Conservation (phyloP, 2,797 vertebrate genomes). For the Agapornis canus region DNA sequence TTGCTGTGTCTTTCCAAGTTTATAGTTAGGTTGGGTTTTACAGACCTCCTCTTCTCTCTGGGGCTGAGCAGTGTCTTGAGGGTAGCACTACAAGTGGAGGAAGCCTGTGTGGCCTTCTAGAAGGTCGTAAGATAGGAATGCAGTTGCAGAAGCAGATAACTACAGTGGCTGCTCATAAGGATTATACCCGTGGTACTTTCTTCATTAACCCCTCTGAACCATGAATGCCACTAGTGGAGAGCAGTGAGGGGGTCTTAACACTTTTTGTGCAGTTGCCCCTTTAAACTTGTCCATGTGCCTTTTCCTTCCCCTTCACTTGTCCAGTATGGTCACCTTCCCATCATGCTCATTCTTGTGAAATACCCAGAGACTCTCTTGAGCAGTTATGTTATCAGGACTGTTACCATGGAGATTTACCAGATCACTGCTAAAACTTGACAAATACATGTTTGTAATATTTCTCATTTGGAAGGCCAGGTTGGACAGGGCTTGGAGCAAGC, state of each 20-base stretch:
- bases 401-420: neutral
- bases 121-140: fast-evolving
- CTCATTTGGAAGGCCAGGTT: neutral
- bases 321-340: fast-evolving
- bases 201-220: neutral
- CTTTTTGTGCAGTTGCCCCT: neutral
- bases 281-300: neutral
- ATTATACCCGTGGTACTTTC: neutral
- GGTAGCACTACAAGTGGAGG: fast-evolving
- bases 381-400: neutral
- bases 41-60: too few relatives aligned
- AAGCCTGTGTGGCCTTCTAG: neutral
- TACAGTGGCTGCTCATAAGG: neutral
- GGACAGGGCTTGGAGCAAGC: neutral
- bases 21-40: too few relatives aligned
- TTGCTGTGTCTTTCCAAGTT: fast-evolving
- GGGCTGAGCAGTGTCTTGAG: neutral
- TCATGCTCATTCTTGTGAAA: neutral
- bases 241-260: neutral
- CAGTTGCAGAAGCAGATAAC: fast-evolving
- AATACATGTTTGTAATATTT: neutral
- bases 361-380: fast-evolving
- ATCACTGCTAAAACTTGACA: neutral
- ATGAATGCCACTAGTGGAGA: neutral
- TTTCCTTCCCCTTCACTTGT: fast-evolving